Base-by-base conservation (phyloP, 2,113 vertebrate genomes). In the Gobio gobio region DNA sequence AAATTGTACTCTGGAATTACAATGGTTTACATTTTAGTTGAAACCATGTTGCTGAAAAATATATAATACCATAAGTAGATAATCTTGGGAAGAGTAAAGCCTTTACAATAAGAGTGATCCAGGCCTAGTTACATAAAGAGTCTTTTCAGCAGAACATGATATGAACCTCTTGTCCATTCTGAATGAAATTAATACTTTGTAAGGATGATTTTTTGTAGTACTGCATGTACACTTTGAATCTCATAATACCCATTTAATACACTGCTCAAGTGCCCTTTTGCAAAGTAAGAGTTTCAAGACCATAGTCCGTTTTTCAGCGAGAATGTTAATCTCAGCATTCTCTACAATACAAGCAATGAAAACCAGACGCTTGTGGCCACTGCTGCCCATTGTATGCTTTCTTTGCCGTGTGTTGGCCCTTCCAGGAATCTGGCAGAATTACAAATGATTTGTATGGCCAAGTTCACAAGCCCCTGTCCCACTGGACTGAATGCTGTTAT, bases 371-470 rank as follows among this genome's bases (percentile, higher is more conserved):
- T 61, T 18, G 2, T 61, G 40, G 56, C 79, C 6, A 36, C 73
- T 58, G 9, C 58, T 47, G 22, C 14, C 16, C 36, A 43, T 51
- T 47, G 33, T 43, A 64, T 47, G 20, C 4, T 40, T 18, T 40
- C n/a, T 72, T 51, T 82, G 58, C 40, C 22, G 73, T 74, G 47
- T 45, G 59, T 78, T 78, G 64, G 75, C 49, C 66, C 49, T 84
- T 14, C 49, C 49, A 72, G 20, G 20, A 70, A 45, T 56, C 59
- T 74, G 49, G 66, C 33, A 75, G 45, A 84, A 78, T 88, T 79
- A 90, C 81, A 85, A 72, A 63, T 56, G 63, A 78, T 86, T 84
- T 86, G 54, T 68, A 83, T 82, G 83, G 70, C 63, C 54, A 83
- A 82, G 76, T 86, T 87, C 73, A 66, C 78, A 87, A 73, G 54